Percentiles rank a stretch among this genome's conserved stretches.
Evolutionary conservation across 92 coral and sea anemone species (phyloP).

Genomic region (Actinernus sp.): DNA sequence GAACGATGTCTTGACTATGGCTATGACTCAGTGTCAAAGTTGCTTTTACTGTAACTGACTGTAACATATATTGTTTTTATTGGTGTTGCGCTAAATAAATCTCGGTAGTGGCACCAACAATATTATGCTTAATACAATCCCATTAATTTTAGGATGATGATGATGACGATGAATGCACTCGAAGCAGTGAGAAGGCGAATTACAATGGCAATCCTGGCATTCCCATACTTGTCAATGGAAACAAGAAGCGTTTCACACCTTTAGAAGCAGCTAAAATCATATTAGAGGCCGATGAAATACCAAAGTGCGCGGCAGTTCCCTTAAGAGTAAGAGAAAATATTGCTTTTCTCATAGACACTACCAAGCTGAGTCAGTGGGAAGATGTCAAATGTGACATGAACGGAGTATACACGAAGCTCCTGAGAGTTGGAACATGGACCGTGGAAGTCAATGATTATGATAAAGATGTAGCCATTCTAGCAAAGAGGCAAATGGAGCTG

Average conservation of each 20-base stretch:
- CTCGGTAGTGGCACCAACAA: no score
- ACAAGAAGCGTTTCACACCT: constrained; percentile 27
- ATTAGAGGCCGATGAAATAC: background rate
- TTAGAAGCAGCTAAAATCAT: constrained; percentile 31
- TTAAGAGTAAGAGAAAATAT: constrained; percentile 41
- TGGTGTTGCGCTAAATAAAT: no score
- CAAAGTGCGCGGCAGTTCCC: constrained; percentile 48
- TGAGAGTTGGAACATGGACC: constrained; percentile 60
- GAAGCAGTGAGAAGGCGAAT: no score
- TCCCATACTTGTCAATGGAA: constrained; percentile 15
- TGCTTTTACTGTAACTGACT: no score
- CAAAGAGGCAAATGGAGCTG: constrained; percentile 21
- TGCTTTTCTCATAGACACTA: constrained; percentile 42
- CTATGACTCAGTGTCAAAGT: no score
- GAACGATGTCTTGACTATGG: no score
- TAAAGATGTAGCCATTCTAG: constrained; percentile 10
- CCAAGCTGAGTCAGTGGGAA: constrained; percentile 23
- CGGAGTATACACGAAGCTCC: constrained; percentile 22
- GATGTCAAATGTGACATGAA: constrained; percentile 69
- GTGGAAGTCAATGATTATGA: constrained; percentile 28
- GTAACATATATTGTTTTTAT: no score
- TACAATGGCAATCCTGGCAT: background rate
- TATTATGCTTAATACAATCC: no score
- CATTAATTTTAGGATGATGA: no score
- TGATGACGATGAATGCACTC: no score